Conservation (phyloP, 1,140 invertebrate genomes). For the Hyposmocoma kahamanoa region DNA sequence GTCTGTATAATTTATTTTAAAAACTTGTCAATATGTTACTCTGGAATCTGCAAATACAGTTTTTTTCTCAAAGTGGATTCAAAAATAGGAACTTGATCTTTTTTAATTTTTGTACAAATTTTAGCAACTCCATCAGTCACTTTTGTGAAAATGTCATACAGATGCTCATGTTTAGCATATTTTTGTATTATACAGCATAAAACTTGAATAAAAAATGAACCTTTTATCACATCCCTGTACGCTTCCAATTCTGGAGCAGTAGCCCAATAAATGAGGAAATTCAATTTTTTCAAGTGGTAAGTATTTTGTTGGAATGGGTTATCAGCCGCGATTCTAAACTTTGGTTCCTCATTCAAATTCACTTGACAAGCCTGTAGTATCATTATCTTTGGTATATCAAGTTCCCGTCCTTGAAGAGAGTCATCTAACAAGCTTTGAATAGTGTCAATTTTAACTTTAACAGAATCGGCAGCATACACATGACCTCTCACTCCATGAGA, state of each 20-base stretch:
- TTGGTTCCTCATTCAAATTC: slow-evolving; percentile 21
- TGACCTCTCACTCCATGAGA: slow-evolving; percentile 58
- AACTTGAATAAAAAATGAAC: slow-evolving; percentile 56
- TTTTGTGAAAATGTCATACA: slow-evolving; percentile 52
- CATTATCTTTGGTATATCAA: slow-evolving; percentile 51
- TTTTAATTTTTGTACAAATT: slow-evolving; percentile 31
- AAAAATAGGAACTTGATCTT: slow-evolving; percentile 48
- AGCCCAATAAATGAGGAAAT: slow-evolving; percentile 60
- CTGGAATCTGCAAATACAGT: slow-evolving; percentile 30
- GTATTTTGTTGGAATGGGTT: slow-evolving; percentile 15
- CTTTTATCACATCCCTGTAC: slow-evolving; percentile 40
- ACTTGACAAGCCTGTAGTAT: slow-evolving; percentile 65
- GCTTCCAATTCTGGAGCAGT: slow-evolving; percentile 57
- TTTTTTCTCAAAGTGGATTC: slow-evolving; percentile 51
- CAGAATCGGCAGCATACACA: slow-evolving; percentile 58
- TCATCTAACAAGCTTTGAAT: slow-evolving; percentile 52
- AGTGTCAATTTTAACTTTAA: slow-evolving; percentile 54
- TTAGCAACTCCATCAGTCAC: slow-evolving; percentile 40
- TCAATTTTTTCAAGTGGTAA: slow-evolving; percentile 40
- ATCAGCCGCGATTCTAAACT: slow-evolving; percentile 35
- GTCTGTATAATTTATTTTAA: background rate
- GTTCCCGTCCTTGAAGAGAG: slow-evolving; percentile 29
- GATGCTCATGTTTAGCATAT: slow-evolving; percentile 32
- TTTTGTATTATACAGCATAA: slow-evolving; percentile 37
- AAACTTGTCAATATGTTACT: slow-evolving; percentile 1